Evolutionary conservation across 2,888 invertebrate species (phyloP).

Genomic region (Thalpophila matura): DNA sequence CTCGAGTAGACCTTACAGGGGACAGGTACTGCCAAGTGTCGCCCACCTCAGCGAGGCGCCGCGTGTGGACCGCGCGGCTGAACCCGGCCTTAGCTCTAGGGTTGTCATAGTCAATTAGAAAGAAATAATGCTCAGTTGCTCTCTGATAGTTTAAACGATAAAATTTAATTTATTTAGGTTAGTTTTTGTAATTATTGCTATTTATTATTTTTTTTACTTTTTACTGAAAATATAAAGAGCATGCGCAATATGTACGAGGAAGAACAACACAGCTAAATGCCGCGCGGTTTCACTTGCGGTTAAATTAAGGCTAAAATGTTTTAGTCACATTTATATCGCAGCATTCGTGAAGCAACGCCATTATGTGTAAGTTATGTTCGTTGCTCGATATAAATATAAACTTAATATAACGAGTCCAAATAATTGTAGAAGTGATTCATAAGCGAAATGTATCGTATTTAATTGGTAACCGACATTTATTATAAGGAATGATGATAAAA

Average conservation of each 20-base stretch:
- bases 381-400: conserved; percentile 64
- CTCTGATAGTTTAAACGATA: conserved; percentile 33
- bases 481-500: conserved; percentile 25
- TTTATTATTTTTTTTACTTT: conserved; percentile 56
- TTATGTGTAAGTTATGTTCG: conserved; percentile 66
- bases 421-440: conserved; percentile 60
- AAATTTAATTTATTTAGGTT: conserved; percentile 59
- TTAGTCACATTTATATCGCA: conserved; percentile 42
- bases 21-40: conserved; percentile 37
- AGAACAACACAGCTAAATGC: conserved; percentile 32
- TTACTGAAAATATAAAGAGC: conserved; percentile 39
- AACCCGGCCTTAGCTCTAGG: conserved; percentile 35
- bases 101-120: conserved; percentile 56
- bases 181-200: conserved; percentile 58
- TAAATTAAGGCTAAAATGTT: conserved; percentile 24
- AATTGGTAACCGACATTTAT: conserved; percentile 49
- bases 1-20: conserved; percentile 89
- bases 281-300: conserved; percentile 57
- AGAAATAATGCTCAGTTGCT: conserved; percentile 51
- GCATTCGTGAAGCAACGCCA: conserved; percentile 70
- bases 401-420: conserved; percentile 58
- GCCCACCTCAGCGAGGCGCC: conserved; percentile 30
- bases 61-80: conserved; percentile 60
- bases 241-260: conserved; percentile 30
- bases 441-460: conserved; percentile 51